A percentile compares a stretch with the other conserved stretches of the same genome.
Conservation (phyloP, 2,888 invertebrate genomes). For the Carpatolechia fugitivella region DNA sequence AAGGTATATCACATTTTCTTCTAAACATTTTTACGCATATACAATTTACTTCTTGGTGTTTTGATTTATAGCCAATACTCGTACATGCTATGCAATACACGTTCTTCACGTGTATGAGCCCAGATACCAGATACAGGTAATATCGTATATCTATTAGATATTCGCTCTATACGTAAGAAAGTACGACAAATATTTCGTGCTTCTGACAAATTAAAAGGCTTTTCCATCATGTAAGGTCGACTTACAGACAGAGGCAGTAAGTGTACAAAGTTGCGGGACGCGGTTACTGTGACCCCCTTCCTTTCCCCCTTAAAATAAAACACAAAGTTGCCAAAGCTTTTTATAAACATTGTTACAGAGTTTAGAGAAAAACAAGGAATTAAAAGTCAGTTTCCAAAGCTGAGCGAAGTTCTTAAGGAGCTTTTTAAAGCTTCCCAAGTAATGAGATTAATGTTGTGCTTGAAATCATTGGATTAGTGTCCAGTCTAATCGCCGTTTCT, state of each 20-base stretch:
- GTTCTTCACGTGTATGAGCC: too few species aligned
- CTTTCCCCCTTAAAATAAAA: conserved; percentile 46
- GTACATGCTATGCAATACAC: too few species aligned
- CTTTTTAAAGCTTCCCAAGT: conserved; percentile 23
- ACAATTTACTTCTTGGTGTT: too few species aligned
- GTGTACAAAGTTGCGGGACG: conserved; percentile 55
- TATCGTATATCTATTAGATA: too few species aligned
- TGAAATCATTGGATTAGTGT: conserved; percentile 6
- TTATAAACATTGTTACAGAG: conserved; percentile 48
- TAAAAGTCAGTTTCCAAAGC: conserved; percentile 34
- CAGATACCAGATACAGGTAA: too few species aligned
- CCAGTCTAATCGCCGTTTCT: conserved; percentile 27
- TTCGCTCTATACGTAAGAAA: neutral
- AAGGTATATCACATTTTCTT: too few species aligned
- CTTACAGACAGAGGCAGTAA: conserved; percentile 53
- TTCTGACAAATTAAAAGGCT: conserved; percentile 49
- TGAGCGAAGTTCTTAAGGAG: conserved; percentile 24
- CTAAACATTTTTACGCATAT: too few species aligned
- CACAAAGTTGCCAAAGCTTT: conserved; percentile 48
- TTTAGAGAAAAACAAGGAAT: conserved; percentile 46
- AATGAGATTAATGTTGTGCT: conserved; percentile 6
- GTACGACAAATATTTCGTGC: conserved; percentile 42
- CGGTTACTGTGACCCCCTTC: conserved; percentile 43
- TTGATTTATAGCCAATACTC: too few species aligned
- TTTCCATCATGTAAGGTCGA: conserved; percentile 56